Conservation (phyloP, 2,888 invertebrate species). For the Iphiclides podalirius region DNA sequence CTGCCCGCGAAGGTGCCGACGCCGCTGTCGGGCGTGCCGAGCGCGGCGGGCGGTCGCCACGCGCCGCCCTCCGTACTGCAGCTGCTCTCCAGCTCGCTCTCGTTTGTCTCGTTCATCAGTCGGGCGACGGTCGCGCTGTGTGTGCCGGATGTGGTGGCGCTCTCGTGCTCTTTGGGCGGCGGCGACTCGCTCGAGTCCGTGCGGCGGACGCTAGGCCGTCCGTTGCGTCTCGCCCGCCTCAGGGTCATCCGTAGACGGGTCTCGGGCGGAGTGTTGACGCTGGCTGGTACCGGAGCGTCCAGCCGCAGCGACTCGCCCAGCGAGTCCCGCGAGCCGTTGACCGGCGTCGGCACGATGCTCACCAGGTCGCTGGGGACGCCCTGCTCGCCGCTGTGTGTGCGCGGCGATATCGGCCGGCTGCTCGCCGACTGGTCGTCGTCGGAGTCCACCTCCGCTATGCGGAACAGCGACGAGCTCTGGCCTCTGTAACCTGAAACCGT, state of each 20-base stretch:
- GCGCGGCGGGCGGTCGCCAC: constrained; percentile 50
- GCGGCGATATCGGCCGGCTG: constrained; percentile 63
- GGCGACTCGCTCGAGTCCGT: constrained; percentile 71
- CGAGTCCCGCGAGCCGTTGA: constrained; percentile 77
- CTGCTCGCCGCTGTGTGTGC: constrained; percentile 45
- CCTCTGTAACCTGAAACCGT: constrained; percentile 75
- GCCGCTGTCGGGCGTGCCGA: constrained; percentile 58
- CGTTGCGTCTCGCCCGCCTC: constrained; percentile 52
- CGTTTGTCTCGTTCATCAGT: constrained; percentile 74
- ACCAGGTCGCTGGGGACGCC: constrained; percentile 66
- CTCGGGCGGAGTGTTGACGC: constrained; percentile 46
- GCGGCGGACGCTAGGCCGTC: constrained; percentile 47
- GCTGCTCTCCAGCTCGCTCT: constrained; percentile 73
- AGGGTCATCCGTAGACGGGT: constrained; percentile 43
- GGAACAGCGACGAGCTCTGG: constrained; percentile 64
- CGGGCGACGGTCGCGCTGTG: constrained; percentile 62
- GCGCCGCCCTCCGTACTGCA: constrained; percentile 64
- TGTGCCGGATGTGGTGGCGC: constrained; percentile 48
- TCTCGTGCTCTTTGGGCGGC: constrained; percentile 48
- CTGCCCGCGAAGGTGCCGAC: constrained; percentile 59
- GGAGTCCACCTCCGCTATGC: constrained; percentile 81
- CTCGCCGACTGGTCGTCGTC: constrained; percentile 80
- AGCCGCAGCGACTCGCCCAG: constrained; percentile 57
- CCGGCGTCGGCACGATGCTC: constrained; percentile 80
- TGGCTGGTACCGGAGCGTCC: constrained; percentile 47